Base-by-base conservation (phyloP, 2,797 vertebrate genomes). In the Karalla daura region DNA sequence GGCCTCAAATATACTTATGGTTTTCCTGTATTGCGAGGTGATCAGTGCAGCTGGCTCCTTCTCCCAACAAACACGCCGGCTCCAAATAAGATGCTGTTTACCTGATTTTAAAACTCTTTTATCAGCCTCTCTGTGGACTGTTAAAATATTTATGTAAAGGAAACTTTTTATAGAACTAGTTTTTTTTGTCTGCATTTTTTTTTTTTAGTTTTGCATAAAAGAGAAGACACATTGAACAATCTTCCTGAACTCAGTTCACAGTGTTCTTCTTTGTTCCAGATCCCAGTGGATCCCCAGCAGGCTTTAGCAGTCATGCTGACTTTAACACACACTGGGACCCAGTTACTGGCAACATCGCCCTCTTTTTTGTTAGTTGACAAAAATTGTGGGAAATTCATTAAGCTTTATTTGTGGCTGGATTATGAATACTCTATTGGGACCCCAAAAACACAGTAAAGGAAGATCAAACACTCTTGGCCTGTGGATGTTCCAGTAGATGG, bases 1-100 rank as follows among this genome's bases (percentile, higher is more conserved):
- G 41, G 52, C 64, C 51, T 67, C n/a, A 80, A 76, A 84, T 71
- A 68, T 59, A 56, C 69, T 75, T 44, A 20, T 43, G 52, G 47
- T 64, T 74, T 84, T 72, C 36, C 56, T 59, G 40, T 61, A 69
- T 60, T 54, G 62, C 13, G 24, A 69, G 59, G 14, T 18, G 28
- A 78, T 77, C 63, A n/a, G 40, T 55, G 30, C 44, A 74, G 56
- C 53, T 46, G 44, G 55, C 44, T 64, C 33, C 41, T 49, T 49
- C 18, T 18, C 43, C 61, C 18, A 33, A 45, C 66, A 77, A 76
- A 83, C 61, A 70, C 10, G 40, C 43, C 70, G 44, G 33, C 36
- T 78, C 56, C 53, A 84, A 81, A 87, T 70, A 80, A 62, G 50
- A 52, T 4, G 6, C 47, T 78, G 63, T 86, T 87, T 82, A 74